Evolutionary conservation across 2,113 vertebrate genomes (phyloP).

Genomic region (Ondatra zibethicus): DNA sequence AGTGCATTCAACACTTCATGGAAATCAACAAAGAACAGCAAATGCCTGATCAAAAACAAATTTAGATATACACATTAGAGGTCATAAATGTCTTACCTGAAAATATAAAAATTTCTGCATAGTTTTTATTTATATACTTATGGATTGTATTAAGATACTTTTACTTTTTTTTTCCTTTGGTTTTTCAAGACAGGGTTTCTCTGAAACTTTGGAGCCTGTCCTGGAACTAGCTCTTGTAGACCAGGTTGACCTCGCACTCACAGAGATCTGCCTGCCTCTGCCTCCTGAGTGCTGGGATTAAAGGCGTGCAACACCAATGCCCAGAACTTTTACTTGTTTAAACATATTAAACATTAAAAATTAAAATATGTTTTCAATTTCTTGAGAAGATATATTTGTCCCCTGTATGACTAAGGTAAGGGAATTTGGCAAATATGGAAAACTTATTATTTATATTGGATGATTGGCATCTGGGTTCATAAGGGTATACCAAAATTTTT

Average conservation of each 20-base stretch:
- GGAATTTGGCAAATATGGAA: background rate
- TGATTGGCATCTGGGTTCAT: background rate
- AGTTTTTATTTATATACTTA: background rate
- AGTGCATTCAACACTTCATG: background rate
- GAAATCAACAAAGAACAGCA: background rate
- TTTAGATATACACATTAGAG: constrained; percentile 19
- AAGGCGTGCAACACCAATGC: too few relatives aligned
- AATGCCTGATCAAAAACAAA: background rate
- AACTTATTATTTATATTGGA: constrained; percentile 23
- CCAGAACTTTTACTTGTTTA: background rate
- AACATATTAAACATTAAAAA: background rate
- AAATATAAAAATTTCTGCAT: constrained; percentile 26
- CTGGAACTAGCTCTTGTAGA: too few relatives aligned
- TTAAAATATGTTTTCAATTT: background rate
- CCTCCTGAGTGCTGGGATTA: too few relatives aligned
- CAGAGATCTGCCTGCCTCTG: too few relatives aligned
- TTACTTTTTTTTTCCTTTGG: too few relatives aligned
- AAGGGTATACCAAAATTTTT: constrained; percentile 7
- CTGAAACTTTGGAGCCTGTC: too few relatives aligned
- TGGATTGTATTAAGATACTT: background rate
- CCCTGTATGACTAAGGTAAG: background rate
- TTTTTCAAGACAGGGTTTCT: too few relatives aligned
- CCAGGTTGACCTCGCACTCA: too few relatives aligned
- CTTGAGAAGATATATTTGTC: background rate
- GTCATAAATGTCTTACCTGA: background rate